Conservation (phyloP, 2,888 invertebrate species). For the Luperina nickerlii region DNA sequence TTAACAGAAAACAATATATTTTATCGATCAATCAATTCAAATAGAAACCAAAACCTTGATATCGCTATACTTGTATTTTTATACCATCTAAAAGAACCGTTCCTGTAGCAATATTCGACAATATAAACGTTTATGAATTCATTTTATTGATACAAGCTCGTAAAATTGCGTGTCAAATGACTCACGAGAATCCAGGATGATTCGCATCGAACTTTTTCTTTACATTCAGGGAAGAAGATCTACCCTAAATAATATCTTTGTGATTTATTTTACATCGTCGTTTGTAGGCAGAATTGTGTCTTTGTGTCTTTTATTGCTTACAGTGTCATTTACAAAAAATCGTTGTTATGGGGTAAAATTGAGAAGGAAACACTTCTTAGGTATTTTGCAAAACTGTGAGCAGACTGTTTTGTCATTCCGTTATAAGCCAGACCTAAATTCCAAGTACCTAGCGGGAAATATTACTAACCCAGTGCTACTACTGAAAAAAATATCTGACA, state of each 20-base stretch:
- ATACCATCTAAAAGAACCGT: conserved; percentile 39
- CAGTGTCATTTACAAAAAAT: conserved; percentile 12
- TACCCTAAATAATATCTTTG: conserved; percentile 40
- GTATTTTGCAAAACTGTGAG: not conserved
- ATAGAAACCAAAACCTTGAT: conserved; percentile 2
- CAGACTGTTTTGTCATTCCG: not conserved
- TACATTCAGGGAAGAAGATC: conserved; percentile 20
- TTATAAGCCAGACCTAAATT: no score
- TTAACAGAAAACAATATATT: not conserved
- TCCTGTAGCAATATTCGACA: conserved; percentile 65
- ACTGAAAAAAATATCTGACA: no score
- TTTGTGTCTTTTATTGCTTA: conserved; percentile 20
- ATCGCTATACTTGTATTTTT: conserved; percentile 18
- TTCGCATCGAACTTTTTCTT: conserved; percentile 57
- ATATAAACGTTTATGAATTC: conserved; percentile 76
- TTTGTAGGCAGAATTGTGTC: conserved; percentile 37
- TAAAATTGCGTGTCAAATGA: conserved; percentile 83
- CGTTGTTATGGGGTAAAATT: not conserved
- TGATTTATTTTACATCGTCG: conserved; percentile 42
- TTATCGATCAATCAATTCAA: conserved; percentile 30
- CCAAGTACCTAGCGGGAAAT: no score
- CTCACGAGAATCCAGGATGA: conserved; percentile 74
- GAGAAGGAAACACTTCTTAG: not conserved
- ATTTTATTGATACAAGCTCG: conserved; percentile 81
- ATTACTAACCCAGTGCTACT: no score